phyloP scores from a whole-genome alignment of 2,113 vertebrate species.

The Megaceryle torquata region DNA sequence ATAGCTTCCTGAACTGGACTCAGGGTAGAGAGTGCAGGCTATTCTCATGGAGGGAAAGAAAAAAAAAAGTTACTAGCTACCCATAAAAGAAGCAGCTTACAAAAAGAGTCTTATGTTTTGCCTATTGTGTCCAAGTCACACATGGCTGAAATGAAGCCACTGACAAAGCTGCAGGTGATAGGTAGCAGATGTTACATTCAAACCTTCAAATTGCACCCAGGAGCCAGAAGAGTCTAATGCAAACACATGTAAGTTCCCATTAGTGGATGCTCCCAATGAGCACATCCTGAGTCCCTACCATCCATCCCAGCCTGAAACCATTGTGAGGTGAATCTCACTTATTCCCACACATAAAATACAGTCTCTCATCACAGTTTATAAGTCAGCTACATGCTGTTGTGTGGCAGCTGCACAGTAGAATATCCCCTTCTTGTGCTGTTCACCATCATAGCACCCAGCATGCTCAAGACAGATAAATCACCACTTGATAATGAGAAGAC shows the following conservation, averaged over 20 bases:
- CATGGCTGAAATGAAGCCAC: neutral
- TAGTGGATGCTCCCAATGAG: neutral
- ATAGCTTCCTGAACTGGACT: neutral
- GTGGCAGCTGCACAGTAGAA: neutral
- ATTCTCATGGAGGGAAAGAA: neutral
- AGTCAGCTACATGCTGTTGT: fast-evolving
- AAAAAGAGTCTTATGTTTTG: neutral
- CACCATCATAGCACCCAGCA: neutral
- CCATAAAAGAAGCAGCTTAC: neutral
- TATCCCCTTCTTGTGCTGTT: neutral
- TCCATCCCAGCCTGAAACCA: neutral
- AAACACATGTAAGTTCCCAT: fast-evolving
- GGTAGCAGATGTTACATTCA: neutral
- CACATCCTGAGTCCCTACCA: neutral
- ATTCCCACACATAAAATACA: neutral
- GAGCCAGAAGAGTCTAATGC: neutral
- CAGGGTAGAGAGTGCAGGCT: neutral
- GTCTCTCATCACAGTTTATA: too few species aligned
- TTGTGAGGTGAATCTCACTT: fast-evolving
- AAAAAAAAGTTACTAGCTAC: neutral
- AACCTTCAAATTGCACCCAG: neutral
- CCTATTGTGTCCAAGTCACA: neutral
- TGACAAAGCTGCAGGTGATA: neutral
- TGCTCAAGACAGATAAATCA: neutral
- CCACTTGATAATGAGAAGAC: neutral